phyloP scores from a whole-genome alignment of 2,113 vertebrate genomes.

The Galemys pyrenaicus region DNA sequence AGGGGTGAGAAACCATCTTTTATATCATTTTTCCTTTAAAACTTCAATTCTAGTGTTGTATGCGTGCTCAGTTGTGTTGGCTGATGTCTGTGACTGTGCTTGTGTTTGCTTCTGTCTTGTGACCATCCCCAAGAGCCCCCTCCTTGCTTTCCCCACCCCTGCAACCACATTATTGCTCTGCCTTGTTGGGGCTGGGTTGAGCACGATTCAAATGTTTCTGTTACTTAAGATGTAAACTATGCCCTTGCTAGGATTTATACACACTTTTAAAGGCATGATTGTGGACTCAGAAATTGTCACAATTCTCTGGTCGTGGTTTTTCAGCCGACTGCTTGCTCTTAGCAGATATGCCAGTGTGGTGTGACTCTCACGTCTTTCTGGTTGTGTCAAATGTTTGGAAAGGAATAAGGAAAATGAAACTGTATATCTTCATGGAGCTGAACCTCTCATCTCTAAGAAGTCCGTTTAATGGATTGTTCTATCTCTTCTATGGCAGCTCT shows the following conservation, averaged over 20 bases:
- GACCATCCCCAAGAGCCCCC: conserved; percentile 23
- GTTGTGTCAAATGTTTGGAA: conserved; percentile 58
- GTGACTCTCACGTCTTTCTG: conserved; percentile 51
- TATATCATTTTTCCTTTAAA: conserved; percentile 79
- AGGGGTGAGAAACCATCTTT: conserved; percentile 93
- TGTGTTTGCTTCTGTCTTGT: conserved; percentile 59
- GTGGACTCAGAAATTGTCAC: conserved; percentile 39
- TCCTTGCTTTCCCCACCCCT: background rate
- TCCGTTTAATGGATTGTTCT: conserved; percentile 11
- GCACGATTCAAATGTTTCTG: conserved; percentile 58
- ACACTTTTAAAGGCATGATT: conserved; percentile 52
- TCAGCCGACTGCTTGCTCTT: conserved; percentile 48
- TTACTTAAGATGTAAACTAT: conserved; percentile 41
- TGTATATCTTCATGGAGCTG: conserved; percentile 40
- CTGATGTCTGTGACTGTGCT: conserved; percentile 66
- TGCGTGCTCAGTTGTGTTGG: conserved; percentile 66
- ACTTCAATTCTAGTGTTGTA: conserved; percentile 72
- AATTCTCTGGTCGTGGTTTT: background rate
- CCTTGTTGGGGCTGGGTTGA: conserved; percentile 61
- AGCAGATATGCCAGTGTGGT: conserved; percentile 47
- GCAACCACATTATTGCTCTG: conserved; percentile 42
- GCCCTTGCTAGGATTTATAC: conserved; percentile 11
- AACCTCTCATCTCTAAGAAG: conserved; percentile 53
- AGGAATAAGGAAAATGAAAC: conserved; percentile 62
- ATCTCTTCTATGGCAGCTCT: conserved; percentile 37